A percentile compares a stretch with the other conserved stretches of the same genome.
Conservation (phyloP, 2,113 vertebrate genomes). For the Plotosus lineatus region DNA sequence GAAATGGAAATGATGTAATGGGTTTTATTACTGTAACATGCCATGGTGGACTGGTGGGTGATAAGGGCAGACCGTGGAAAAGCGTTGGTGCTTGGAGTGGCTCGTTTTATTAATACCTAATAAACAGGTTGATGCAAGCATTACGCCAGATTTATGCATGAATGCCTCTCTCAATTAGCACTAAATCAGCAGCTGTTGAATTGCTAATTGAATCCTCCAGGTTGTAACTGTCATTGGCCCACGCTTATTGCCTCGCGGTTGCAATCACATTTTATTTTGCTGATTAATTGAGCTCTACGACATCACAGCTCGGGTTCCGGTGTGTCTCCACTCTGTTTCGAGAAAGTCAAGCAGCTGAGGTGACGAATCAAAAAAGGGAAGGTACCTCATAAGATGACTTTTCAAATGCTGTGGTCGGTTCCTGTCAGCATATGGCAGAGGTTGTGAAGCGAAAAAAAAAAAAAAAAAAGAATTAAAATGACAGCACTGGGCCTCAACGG, state of each 20-base stretch:
- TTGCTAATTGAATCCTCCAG: constrained; percentile 72
- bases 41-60: not conserved
- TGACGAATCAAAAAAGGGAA: constrained; percentile 19
- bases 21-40: not conserved
- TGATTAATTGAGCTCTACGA: constrained; percentile 47
- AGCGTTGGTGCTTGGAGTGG: constrained; percentile 33
- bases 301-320: constrained; percentile 25
- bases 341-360: not conserved
- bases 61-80: constrained; percentile 3
- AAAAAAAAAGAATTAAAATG: constrained; percentile 3
- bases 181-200: constrained; percentile 66
- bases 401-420: not conserved
- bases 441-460: not conserved
- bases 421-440: not conserved
- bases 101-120: constrained; percentile 60
- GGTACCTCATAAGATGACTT: not conserved
- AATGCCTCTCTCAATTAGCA: constrained; percentile 69
- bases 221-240: constrained; percentile 68
- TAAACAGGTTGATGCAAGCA: constrained; percentile 68
- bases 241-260: constrained; percentile 20
- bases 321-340: not conserved
- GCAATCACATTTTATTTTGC: constrained; percentile 42
- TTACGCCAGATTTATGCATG: constrained; percentile 52
- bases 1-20: not conserved
- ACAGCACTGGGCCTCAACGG: not conserved